Evolutionary conservation across 2,113 vertebrate genomes (phyloP), one percentile per base, ranked within the genome.

Genomic region (Benitochromis conjunctus): DNA sequence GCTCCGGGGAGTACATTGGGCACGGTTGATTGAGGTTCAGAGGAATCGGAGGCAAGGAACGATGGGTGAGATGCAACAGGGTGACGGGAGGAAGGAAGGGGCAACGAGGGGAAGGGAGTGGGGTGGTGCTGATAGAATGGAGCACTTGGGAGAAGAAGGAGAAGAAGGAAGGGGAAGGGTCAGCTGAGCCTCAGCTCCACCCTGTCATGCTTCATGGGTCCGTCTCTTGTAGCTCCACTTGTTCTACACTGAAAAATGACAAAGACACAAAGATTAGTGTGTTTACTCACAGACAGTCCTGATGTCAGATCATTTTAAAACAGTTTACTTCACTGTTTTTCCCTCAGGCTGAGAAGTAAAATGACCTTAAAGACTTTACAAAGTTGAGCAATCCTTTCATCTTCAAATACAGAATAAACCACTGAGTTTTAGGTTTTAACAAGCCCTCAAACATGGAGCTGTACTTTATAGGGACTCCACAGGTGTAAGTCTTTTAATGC

Each of bases 1-100:
- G 98, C 97, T 99, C 99, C 93, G 98, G 98, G 96, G 98, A 99
- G 97, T 98, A 99, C 99, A 99, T 95, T 97, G 96, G 96, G 97
- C 96, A 95, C 97, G 92, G 97, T 87, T 97, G 96, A 95, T 90
- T 83, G 85, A 84, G 87, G 84, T 71, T 62, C 14, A 57, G 86
- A 82, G 58, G 79, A 88, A 66, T 66, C 82, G 66, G 79, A 83
- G 89, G 83, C 43, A 79, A 78, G 81, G 83, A 36, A 6, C 78
- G 71, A 87, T 14, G 76, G 86, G 76, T 74, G 69, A 86, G 84
- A 77, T 86, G 84, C 86, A 62, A 64, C 71, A 36, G 86, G 85
- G 83, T 60, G 83, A 87, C 21, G 41, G 85, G 79, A 83, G 79
- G 38, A 57, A 86, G 83, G 87, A 89, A 54, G 81, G 76, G 85